Percentiles rank a stretch among this genome's conserved stretches.
Conservation (phyloP, 1,140 invertebrate species). For the Episyrphus balteatus region DNA sequence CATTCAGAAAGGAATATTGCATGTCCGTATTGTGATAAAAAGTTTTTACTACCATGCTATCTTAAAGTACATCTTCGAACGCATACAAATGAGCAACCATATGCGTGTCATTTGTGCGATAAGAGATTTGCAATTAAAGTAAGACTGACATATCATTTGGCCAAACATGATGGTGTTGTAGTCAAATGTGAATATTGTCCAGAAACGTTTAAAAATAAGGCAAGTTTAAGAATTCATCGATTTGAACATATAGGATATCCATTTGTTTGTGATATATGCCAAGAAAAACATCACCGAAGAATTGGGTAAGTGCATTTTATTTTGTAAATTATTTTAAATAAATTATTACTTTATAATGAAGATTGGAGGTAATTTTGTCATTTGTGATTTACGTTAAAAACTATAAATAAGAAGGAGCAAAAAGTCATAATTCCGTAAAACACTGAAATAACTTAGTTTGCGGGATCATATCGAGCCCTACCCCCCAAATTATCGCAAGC, state of each 20-base stretch:
- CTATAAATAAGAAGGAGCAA: too few species aligned
- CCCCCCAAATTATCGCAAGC: too few species aligned
- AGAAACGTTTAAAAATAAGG: conserved; percentile 8
- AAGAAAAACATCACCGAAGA: background rate
- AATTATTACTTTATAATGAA: too few species aligned
- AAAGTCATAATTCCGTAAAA: too few species aligned
- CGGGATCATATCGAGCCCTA: too few species aligned
- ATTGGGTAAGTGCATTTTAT: too few species aligned
- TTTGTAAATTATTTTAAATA: too few species aligned
- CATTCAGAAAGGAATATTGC: conserved; percentile 11
- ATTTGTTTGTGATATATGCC: conserved; percentile 8
- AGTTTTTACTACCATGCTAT: conserved; percentile 7
- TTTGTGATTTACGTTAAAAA: too few species aligned
- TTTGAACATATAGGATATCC: conserved; percentile 10
- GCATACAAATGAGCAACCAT: conserved; percentile 7
- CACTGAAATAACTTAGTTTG: too few species aligned
- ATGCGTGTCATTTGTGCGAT: conserved; percentile 8
- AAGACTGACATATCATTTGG: conserved; percentile 8
- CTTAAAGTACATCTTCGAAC: conserved; percentile 7
- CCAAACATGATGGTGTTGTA: conserved; percentile 9
- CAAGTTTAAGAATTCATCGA: conserved; percentile 8
- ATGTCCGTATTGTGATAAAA: conserved; percentile 11
- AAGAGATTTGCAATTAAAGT: conserved; percentile 11
- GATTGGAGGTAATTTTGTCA: too few species aligned
- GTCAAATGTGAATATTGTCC: conserved; percentile 7